These are phyloP conservation scores for Pangasius mekongensis DNA, from an alignment of 2,797 vertebrate species.

Conservation along the genomic window DNA sequence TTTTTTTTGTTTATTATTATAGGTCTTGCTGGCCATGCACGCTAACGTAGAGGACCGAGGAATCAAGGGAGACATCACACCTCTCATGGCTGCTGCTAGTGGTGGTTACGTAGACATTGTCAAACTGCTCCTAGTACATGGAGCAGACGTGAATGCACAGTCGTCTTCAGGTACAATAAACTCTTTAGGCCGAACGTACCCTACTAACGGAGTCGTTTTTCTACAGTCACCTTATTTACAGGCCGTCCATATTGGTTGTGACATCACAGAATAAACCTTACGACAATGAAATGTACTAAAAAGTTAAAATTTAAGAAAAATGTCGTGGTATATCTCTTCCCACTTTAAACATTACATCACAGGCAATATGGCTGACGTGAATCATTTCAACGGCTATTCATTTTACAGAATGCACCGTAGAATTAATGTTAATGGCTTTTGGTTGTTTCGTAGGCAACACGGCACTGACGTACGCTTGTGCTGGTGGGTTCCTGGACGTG, in stretches of 20 bases:
- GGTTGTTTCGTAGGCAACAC: conserved; percentile 85
- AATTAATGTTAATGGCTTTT: background rate
- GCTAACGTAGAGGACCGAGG: conserved; percentile 98
- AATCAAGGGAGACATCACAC: conserved; percentile 98
- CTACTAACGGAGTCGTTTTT: background rate
- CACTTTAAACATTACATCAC: background rate
- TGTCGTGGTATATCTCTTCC: background rate
- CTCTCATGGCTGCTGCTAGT: conserved; percentile 97
- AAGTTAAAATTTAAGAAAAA: background rate
- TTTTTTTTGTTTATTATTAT: background rate
- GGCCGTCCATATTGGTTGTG: background rate
- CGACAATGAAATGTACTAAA: background rate
- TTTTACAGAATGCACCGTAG: background rate
- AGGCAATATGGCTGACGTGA: background rate
- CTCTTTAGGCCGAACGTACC: background rate
- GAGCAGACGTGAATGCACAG: conserved; percentile 96
- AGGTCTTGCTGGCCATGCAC: conserved; percentile 98
- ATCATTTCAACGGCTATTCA: background rate
- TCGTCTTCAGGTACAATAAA: conserved; percentile 88
- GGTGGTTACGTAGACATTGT: conserved; percentile 98
- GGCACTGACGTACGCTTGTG: conserved; percentile 95
- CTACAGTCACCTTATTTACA: background rate
- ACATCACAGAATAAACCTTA: background rate
- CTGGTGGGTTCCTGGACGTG: conserved; percentile 96
- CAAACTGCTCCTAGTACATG: conserved; percentile 94